phyloP scores from a whole-genome alignment of 2,888 invertebrate genomes.

The Thumatha senex region DNA sequence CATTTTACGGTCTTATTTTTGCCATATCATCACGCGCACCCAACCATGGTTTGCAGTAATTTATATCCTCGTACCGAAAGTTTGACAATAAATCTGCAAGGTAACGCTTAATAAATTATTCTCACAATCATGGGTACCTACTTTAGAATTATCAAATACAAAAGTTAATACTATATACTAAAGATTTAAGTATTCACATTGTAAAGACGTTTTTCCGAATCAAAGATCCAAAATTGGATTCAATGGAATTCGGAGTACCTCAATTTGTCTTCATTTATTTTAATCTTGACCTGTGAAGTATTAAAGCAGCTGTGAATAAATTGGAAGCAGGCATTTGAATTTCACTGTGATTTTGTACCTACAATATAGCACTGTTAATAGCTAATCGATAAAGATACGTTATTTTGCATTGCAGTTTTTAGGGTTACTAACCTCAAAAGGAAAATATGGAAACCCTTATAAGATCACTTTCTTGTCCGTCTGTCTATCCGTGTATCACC shows the following conservation, averaged over 20 bases:
- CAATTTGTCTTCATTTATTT: slow-evolving; percentile 42
- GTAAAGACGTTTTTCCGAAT: slow-evolving; percentile 23
- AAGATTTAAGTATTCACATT: slow-evolving; percentile 23
- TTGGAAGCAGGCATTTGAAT: slow-evolving; percentile 35
- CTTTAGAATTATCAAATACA: background rate
- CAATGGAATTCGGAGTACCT: slow-evolving; percentile 36
- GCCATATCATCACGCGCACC: slow-evolving; percentile 5
- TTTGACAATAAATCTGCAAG: slow-evolving; percentile 6
- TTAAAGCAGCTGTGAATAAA: slow-evolving; percentile 33
- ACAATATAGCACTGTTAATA: background rate
- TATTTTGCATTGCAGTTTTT: no score
- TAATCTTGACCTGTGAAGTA: slow-evolving; percentile 35
- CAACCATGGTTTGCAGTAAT: slow-evolving; percentile 4
- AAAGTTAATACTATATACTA: slow-evolving; percentile 4
- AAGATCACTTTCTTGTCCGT: no score
- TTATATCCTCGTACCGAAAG: slow-evolving; percentile 8
- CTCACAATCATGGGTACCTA: slow-evolving; percentile 3
- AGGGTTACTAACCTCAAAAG: no score
- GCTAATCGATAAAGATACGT: background rate
- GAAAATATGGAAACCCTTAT: no score
- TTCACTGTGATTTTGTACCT: slow-evolving; percentile 5
- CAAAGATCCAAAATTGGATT: slow-evolving; percentile 31
- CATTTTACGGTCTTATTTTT: slow-evolving; percentile 1
- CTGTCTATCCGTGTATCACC: no score
- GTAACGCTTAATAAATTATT: slow-evolving; percentile 12